Evolutionary conservation across 2,888 invertebrate species (phyloP).

Genomic region (Hypena proboscidalis): DNA sequence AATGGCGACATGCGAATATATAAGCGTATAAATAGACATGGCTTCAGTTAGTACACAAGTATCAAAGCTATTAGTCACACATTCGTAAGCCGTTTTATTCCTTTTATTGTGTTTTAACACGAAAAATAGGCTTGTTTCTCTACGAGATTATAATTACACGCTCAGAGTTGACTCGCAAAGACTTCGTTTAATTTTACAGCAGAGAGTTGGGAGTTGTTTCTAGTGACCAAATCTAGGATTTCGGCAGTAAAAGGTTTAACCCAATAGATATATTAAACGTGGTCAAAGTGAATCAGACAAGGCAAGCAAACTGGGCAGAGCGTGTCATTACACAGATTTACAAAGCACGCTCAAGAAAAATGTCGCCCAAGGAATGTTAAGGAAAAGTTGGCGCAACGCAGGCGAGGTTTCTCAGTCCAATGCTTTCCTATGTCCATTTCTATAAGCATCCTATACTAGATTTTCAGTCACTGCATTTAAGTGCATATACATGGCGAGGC

Average conservation of each 20-base stretch:
- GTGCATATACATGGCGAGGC: conserved; percentile 35
- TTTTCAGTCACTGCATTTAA: conserved; percentile 38
- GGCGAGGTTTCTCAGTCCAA: conserved; percentile 28
- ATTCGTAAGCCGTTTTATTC: conserved; percentile 32
- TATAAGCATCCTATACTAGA: conserved; percentile 36
- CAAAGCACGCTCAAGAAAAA: no score
- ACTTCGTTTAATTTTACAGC: no score
- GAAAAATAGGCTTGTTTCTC: no score
- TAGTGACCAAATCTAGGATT: no score
- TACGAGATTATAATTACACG: no score
- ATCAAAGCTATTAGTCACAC: conserved; percentile 21
- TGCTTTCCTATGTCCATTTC: conserved; percentile 17
- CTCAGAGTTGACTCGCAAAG: no score
- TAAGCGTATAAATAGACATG: conserved; percentile 14
- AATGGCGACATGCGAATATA: conserved; percentile 17
- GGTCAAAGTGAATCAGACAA: no score
- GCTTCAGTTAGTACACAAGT: conserved; percentile 4
- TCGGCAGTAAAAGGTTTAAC: no score
- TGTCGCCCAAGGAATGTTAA: conserved; percentile 33
- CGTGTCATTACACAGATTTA: no score
- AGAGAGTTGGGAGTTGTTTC: no score
- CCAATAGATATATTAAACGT: no score
- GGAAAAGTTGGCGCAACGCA: conserved; percentile 17
- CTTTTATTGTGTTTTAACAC: conserved; percentile 17
- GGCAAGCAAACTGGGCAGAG: no score